Evolutionary conservation across 2,113 vertebrate species (phyloP), one percentile per base, ranked within the genome.

Genomic region (Dicentrarchus labrax): DNA sequence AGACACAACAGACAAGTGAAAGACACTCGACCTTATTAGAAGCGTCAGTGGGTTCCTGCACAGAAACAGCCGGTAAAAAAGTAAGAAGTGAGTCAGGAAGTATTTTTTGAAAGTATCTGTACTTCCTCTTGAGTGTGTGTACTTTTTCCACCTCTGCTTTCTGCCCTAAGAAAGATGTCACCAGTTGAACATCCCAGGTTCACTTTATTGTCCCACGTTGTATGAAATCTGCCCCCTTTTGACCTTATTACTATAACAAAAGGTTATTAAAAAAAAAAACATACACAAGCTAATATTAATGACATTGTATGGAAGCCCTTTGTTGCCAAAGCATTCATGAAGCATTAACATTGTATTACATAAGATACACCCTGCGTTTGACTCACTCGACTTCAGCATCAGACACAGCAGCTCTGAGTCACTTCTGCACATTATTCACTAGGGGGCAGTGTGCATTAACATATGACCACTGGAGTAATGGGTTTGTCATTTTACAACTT

Each of bases 401-500:
- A 61, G 45, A 36, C 21, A 30, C 61, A 30, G 43, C 43, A 19
- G 21, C 15, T 17, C 48, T 22, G 62, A 53, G 51, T 53, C 73
- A 61, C 51, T 62, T 66, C 41, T 71, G 30, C 70, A 30, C 8
- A 11, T 50, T 73, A 1, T 45, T 38, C 89, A 74, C 75, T 74
- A 88, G 89, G 59, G 75, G 84, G 60, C 89, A 88, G 71, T 85
- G 68, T 91, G 51, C 47, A 8, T 43, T 19, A 24, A 47, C 2
- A 1, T 24, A 12, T 38, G 12, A 4, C 39, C 12, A 2, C 61
- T 39, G 16, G 6, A 39, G n/a, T 9, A 0, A 17, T n/a, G 16
- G 2, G 2, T 17, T 61, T 19, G 6, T 4, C 39, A 56, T 41
- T 16, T n/a, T 19, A 16, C 50, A 48, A 5, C 45, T 64, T 72